Conservation (phyloP, 2,797 vertebrate genomes). For the Sparus aurata region DNA sequence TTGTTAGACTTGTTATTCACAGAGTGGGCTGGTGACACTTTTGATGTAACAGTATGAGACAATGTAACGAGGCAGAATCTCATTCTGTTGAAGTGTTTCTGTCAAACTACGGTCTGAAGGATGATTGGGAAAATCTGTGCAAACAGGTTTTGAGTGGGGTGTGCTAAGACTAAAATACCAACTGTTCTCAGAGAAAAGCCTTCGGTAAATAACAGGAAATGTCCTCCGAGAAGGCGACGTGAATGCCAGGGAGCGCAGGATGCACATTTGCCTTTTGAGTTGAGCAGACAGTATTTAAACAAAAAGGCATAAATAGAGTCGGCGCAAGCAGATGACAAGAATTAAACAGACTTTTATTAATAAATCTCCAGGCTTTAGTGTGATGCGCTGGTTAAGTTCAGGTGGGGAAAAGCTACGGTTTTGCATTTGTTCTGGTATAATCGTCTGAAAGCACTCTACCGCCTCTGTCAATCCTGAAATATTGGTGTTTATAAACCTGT, state of each 20-base stretch:
- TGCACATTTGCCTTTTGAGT: conserved; percentile 51
- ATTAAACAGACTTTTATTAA: conserved; percentile 33
- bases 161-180: conserved; percentile 83
- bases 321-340: conserved; percentile 33
- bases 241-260: conserved; percentile 55
- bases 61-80: conserved; percentile 83
- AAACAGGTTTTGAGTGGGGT: conserved; percentile 85
- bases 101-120: conserved; percentile 80
- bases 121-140: conserved; percentile 84
- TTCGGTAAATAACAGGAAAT: conserved; percentile 79
- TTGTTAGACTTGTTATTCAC: conserved; percentile 82
- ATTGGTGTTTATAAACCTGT: conserved; percentile 39
- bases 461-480: conserved; percentile 22
- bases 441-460: not conserved
- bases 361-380: not conserved
- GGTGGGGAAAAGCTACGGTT: not conserved
- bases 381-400: conserved; percentile 1
- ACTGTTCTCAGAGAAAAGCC: conserved; percentile 76
- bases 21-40: conserved; percentile 82
- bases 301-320: conserved; percentile 55
- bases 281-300: conserved; percentile 52
- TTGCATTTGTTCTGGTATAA: conserved; percentile 7
- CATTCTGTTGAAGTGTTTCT: conserved; percentile 83
- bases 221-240: conserved; percentile 54
- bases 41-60: conserved; percentile 82